Evolutionary conservation across 92 coral and sea anemone genomes (phyloP).

Genomic region (Porites evermanni): DNA sequence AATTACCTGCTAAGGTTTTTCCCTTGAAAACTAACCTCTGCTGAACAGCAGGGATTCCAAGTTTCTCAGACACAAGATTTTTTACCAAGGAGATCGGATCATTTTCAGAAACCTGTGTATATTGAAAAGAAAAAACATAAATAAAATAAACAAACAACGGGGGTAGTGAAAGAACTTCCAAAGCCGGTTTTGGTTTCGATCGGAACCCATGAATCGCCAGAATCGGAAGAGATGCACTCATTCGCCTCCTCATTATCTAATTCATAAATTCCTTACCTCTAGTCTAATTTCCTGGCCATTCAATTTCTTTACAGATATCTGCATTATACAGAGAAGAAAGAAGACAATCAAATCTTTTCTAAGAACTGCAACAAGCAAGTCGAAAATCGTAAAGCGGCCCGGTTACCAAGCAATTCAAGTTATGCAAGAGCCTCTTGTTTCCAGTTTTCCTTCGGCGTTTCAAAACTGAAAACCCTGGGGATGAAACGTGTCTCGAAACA

Average conservation of each 20-base stretch:
- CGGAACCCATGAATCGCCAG: not conserved
- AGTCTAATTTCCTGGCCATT: constrained; percentile 75
- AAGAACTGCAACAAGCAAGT: not conserved
- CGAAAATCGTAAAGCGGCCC: not conserved
- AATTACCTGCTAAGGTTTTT: constrained; percentile 76
- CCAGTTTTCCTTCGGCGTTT: too few relatives aligned
- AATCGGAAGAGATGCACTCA: not conserved
- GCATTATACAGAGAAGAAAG: constrained; percentile 50
- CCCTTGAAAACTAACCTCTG: constrained; percentile 89
- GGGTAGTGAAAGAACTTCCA: not conserved
- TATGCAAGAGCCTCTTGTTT: too few relatives aligned
- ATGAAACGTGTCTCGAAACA: too few relatives aligned
- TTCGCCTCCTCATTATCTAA: not conserved
- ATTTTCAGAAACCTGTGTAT: constrained; percentile 72
- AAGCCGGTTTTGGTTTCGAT: not conserved
- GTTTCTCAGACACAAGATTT: constrained; percentile 62
- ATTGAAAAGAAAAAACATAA: too few relatives aligned
- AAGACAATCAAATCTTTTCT: not conserved
- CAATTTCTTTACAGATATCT: constrained; percentile 76
- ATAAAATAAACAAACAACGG: too few relatives aligned
- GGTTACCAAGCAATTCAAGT: constrained; percentile 5
- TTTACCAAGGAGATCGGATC: constrained; percentile 73
- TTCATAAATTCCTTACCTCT: constrained; percentile 63
- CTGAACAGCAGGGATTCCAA: constrained; percentile 66
- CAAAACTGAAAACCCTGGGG: too few relatives aligned